A percentile compares a stretch with the other conserved stretches of the same genome.
phyloP scores from a whole-genome alignment of 2,888 invertebrate species.

The Alitta virens region DNA sequence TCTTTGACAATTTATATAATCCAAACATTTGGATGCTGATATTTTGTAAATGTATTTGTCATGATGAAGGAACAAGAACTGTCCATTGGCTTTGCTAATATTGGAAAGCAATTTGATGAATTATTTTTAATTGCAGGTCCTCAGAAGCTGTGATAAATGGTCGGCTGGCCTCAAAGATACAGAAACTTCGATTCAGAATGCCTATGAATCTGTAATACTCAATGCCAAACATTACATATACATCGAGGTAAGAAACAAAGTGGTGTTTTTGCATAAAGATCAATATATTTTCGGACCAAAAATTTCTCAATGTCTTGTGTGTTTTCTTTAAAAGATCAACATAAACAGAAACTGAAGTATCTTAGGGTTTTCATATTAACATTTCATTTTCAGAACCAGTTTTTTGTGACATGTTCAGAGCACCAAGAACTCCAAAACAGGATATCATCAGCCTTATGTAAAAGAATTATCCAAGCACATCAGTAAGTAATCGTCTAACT shows the following conservation, averaged over 20 bases:
- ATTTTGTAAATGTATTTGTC: too few relatives aligned
- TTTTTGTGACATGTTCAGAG: constrained; percentile 80
- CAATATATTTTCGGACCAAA: too few relatives aligned
- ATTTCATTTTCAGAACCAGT: constrained; percentile 70
- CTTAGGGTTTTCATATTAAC: too few relatives aligned
- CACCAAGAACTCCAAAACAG: constrained; percentile 76
- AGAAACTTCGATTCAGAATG: constrained; percentile 90
- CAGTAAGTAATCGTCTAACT: constrained; percentile 61
- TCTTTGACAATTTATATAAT: too few relatives aligned
- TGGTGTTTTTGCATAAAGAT: too few relatives aligned
- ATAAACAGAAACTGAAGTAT: too few relatives aligned
- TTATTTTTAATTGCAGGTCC: constrained; percentile 62
- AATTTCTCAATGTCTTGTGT: too few relatives aligned
- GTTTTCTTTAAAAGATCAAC: too few relatives aligned
- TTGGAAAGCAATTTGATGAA: too few relatives aligned
- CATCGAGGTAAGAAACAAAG: constrained; percentile 78
- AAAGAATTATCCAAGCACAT: constrained; percentile 80
- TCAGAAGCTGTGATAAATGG: constrained; percentile 87
- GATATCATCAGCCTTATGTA: constrained; percentile 81
- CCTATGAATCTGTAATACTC: constrained; percentile 88
- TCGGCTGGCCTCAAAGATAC: constrained; percentile 83
- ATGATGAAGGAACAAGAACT: too few relatives aligned
- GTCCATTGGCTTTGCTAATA: too few relatives aligned
- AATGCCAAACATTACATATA: constrained; percentile 91
- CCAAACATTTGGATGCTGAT: too few relatives aligned